phyloP scores from a whole-genome alignment of 1,140 invertebrate genomes.

The Anastrepha ludens region DNA sequence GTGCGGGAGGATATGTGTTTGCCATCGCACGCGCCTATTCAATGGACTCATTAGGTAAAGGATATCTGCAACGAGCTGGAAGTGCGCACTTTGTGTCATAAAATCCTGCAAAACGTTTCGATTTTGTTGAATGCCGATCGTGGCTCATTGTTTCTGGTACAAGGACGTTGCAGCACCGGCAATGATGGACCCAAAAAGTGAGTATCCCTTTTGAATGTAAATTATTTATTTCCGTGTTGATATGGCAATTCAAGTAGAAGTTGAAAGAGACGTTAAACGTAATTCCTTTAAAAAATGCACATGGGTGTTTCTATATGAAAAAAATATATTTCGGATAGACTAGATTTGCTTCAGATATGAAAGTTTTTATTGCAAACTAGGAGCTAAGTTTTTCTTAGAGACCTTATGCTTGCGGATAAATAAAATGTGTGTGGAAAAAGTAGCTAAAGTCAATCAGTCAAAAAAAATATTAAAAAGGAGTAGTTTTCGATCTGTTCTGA shows the following conservation, averaged over 20 bases:
- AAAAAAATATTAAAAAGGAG: too few relatives aligned
- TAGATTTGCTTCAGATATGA: not conserved
- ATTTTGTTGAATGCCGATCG: conserved; percentile 93
- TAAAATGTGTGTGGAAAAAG: too few relatives aligned
- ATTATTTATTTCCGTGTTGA: not conserved
- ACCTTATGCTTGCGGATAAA: too few relatives aligned
- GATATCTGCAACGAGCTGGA: conserved; percentile 98
- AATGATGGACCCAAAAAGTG: conserved; percentile 72
- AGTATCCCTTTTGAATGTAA: conserved; percentile 56
- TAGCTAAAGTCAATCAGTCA: too few relatives aligned
- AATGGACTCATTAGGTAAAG: conserved; percentile 80
- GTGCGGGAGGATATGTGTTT: not conserved
- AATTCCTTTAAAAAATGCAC: not conserved
- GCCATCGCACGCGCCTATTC: not conserved
- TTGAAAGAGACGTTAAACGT: too few relatives aligned
- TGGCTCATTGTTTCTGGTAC: conserved; percentile 94
- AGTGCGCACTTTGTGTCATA: conserved; percentile 93
- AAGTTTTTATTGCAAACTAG: too few relatives aligned
- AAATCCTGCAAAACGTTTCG: conserved; percentile 96
- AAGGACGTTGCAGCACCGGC: conserved; percentile 80
- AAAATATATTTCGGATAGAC: not conserved
- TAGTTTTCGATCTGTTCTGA: too few relatives aligned
- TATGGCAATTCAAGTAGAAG: too few relatives aligned
- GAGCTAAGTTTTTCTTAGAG: too few relatives aligned
- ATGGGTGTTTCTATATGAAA: not conserved